Conservation (phyloP, 2,797 vertebrate species). For the Melopsittacus undulatus region DNA sequence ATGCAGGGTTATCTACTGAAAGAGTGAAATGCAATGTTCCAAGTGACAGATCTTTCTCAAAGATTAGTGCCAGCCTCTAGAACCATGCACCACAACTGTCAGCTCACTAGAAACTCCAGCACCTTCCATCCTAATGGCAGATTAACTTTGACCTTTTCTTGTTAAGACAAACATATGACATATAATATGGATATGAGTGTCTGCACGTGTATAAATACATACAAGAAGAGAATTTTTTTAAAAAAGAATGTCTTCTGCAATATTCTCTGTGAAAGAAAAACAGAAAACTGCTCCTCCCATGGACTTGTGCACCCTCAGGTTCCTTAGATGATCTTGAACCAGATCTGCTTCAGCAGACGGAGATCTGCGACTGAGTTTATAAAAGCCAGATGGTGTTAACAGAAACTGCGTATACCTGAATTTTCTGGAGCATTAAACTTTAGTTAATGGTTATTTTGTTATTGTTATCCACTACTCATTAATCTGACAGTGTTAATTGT, state of each 20-base stretch:
- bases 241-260: background rate
- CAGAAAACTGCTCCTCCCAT: background rate
- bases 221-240: background rate
- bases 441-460: background rate
- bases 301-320: background rate
- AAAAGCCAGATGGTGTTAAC: background rate
- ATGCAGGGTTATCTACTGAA: background rate
- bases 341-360: background rate
- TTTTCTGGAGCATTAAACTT: background rate
- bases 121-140: background rate
- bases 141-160: background rate
- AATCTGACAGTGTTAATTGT: background rate
- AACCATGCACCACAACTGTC: accelerated
- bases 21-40: background rate
- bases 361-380: background rate
- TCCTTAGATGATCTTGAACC: background rate
- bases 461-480: background rate
- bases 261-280: background rate
- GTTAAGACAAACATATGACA: background rate
- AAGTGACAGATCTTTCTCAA: background rate
- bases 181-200: accelerated
- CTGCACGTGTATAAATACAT: background rate
- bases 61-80: background rate
- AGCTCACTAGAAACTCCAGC: background rate
- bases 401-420: background rate